Conservation (phyloP, 2,797 vertebrate genomes). For the Rhabdophis nuchalis region DNA sequence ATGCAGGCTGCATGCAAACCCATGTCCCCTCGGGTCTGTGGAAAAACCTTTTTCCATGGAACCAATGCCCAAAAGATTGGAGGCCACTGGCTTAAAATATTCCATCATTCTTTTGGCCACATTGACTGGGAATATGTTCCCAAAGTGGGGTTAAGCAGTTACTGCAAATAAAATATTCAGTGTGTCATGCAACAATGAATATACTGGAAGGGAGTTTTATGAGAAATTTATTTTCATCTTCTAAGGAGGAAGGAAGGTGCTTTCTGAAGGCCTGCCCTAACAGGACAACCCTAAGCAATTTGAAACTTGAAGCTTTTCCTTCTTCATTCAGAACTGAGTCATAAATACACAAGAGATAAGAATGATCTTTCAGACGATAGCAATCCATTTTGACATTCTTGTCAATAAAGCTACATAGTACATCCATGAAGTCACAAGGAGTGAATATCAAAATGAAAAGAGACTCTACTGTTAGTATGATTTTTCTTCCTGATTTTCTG, state of each 20-base stretch:
- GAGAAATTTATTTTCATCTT: neutral
- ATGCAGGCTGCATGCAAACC: no score
- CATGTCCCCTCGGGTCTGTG: no score
- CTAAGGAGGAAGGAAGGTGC: neutral
- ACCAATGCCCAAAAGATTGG: no score
- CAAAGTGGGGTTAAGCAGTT: neutral
- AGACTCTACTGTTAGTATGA: neutral
- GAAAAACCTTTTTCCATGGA: no score
- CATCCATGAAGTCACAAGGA: neutral
- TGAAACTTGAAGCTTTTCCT: neutral
- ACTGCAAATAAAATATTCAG: neutral
- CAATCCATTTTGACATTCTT: neutral
- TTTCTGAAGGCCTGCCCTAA: neutral
- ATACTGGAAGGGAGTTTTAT: neutral
- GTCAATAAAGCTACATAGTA: neutral
- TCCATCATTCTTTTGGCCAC: neutral
- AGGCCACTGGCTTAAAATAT: neutral
- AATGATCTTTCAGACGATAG: neutral
- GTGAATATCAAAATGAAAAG: neutral
- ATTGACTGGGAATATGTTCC: neutral
- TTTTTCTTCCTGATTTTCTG: neutral
- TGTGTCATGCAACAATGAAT: neutral
- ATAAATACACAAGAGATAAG: neutral
- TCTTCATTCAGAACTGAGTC: slow-evolving; percentile 4
- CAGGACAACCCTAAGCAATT: neutral